Base-by-base conservation (phyloP, 2,113 vertebrate genomes). In the Piaya cayana region DNA sequence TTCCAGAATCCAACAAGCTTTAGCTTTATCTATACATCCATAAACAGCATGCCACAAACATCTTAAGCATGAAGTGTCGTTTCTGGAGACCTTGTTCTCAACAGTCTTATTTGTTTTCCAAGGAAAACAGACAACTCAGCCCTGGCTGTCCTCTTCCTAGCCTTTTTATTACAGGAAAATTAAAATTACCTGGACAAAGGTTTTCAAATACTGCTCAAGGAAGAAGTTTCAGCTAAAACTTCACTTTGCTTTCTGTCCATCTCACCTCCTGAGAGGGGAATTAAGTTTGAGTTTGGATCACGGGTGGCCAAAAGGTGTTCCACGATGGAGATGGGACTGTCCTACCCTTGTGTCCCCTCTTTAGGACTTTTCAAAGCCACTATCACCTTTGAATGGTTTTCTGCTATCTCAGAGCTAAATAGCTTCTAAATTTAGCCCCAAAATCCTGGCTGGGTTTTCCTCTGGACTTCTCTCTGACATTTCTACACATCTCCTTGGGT, bases 381-480 rank as follows among this genome's bases (percentile, higher is more conserved):
- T 74, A 45, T 83, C 70, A 77, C 63, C 58, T 95, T 85, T 78
- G 27, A 32, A 49, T 80, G 34, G 2, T 82, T 74, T 85, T 74
- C 58, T 63, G 20, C 71, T 80, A 3, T 92, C 55, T 93, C 55
- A 27, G 42, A 88, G 78, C 87, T 92, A 91, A 91, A 90, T n/a
- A 69, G 32, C 22, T 90, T 74, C 91, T 91, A 95, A 93, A 90
- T 94, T 95, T 95, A 96, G 47, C 55, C 36, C 47, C 5, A 1
- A 70, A 90, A 71, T 91, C 68, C 42, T 52, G 26, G 3, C 71
- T 88, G 50, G 45, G 30, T 59, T 92, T 75, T 92, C 68, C 84
- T 88, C 37, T 88, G 90, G 90, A 88, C 78, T 52, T 67, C 75
- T 87, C 32, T 87, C 82, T 2, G 52, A 59, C 64, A 45, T 80